Conservation (phyloP, 64 coral and sea anemone genomes). For the Anthopleura sola region DNA sequence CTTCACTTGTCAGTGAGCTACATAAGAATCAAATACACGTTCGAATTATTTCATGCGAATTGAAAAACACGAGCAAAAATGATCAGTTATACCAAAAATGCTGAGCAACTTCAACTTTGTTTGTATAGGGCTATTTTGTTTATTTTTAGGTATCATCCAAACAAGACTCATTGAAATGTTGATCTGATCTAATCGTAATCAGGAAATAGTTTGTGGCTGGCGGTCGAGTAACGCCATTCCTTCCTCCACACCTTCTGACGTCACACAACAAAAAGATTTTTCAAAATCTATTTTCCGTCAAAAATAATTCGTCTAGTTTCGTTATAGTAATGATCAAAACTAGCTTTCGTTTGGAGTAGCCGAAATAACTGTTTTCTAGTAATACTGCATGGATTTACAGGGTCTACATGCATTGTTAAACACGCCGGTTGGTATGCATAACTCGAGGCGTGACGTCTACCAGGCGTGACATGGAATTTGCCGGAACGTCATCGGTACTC, state of each 20-base stretch:
- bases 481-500: conserved; percentile 20
- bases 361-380: not conserved
- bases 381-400: not conserved
- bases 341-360: too few relatives aligned
- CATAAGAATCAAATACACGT: too few relatives aligned
- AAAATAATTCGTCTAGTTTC: not conserved
- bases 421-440: too few relatives aligned
- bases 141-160: not conserved
- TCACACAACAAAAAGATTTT: not conserved
- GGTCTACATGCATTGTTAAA: not conserved
- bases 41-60: not conserved
- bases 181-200: not conserved
- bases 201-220: not conserved
- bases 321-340: not conserved
- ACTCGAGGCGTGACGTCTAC: not conserved
- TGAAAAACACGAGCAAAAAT: not conserved
- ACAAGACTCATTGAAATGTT: not conserved
- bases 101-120: not conserved
- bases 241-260: conserved; percentile 9
- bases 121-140: not conserved
- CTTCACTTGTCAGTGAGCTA: not conserved
- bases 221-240: not conserved
- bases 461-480: conserved; percentile 14
- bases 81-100: not conserved
- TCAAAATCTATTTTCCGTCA: not conserved